phyloP scores from a whole-genome alignment of 2,888 invertebrate species.

The Drosophila austrosaltans region DNA sequence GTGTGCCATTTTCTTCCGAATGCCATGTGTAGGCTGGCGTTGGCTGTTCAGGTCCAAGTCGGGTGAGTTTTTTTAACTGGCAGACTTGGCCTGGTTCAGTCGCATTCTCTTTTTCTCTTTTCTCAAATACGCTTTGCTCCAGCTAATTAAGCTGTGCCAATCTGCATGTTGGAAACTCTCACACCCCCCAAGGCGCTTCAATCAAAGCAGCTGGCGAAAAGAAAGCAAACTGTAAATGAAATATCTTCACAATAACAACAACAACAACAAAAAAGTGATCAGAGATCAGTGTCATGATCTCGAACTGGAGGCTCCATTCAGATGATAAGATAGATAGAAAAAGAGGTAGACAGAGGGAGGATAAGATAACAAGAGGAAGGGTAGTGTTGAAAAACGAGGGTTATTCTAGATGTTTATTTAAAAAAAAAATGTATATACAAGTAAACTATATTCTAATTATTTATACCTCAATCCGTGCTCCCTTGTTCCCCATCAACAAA shows the following conservation, averaged over 20 bases:
- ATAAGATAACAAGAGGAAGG: slow-evolving; percentile 41
- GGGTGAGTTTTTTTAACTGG: slow-evolving; percentile 30
- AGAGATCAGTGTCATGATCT: slow-evolving; percentile 78
- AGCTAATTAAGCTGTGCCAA: slow-evolving; percentile 75
- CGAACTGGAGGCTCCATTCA: slow-evolving; percentile 67
- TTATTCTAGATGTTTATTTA: neutral
- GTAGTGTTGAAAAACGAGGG: neutral
- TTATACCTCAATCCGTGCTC: no score
- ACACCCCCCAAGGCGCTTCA: slow-evolving; percentile 42
- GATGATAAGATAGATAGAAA: slow-evolving; percentile 29
- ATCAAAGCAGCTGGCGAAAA: slow-evolving; percentile 52
- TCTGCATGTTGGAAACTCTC: slow-evolving; percentile 51
- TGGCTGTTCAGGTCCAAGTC: slow-evolving; percentile 26
- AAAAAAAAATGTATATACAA: no score
- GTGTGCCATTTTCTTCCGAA: slow-evolving; percentile 33
- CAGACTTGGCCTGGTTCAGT: slow-evolving; percentile 41
- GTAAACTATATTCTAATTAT: no score
- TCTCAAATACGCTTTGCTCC: neutral
- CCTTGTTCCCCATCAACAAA: no score
- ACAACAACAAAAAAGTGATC: slow-evolving; percentile 44
- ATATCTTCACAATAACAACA: slow-evolving; percentile 31
- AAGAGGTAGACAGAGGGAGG: neutral
- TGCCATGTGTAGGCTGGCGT: slow-evolving; percentile 43
- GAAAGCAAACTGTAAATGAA: slow-evolving; percentile 46
- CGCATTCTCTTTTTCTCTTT: slow-evolving; percentile 15